These are phyloP conservation scores for Diorhabda elongata DNA, from an alignment of 1,140 invertebrate genomes.

Conservation along the genomic window DNA sequence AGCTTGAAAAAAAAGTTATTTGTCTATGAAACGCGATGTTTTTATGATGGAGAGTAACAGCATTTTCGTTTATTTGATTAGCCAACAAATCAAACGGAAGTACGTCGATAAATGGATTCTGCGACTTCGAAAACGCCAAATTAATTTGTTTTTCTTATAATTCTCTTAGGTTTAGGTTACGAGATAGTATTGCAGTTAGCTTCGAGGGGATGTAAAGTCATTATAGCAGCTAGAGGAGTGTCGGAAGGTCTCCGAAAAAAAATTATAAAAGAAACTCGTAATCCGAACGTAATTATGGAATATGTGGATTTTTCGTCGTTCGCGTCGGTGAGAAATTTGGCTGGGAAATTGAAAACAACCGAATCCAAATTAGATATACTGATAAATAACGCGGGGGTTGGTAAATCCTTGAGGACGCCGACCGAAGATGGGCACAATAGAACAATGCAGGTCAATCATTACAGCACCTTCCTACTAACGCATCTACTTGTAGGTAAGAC, in stretches of 20 bases:
- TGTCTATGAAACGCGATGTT: too few species aligned
- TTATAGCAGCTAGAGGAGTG: conserved; percentile 81
- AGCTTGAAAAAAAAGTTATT: too few species aligned
- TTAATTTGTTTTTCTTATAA: neutral
- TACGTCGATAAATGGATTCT: too few species aligned
- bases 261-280: conserved; percentile 27
- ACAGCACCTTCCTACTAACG: conserved; percentile 64
- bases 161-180: conserved; percentile 72
- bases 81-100: too few species aligned
- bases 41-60: too few species aligned
- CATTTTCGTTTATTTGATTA: too few species aligned
- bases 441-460: conserved; percentile 61
- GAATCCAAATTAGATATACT: conserved; percentile 51
- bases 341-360: conserved; percentile 32
- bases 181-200: conserved; percentile 77
- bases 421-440: conserved; percentile 60
- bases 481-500: conserved; percentile 56
- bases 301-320: conserved; percentile 39
- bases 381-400: conserved; percentile 54
- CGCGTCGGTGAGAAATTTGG: conserved; percentile 38
- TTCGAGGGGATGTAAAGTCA: conserved; percentile 70
- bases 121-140: too few species aligned
- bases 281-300: conserved; percentile 42
- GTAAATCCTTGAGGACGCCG: conserved; percentile 35
- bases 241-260: conserved; percentile 52